phyloP scores from a whole-genome alignment of 2,888 invertebrate genomes.

The Orgyia antiqua region DNA sequence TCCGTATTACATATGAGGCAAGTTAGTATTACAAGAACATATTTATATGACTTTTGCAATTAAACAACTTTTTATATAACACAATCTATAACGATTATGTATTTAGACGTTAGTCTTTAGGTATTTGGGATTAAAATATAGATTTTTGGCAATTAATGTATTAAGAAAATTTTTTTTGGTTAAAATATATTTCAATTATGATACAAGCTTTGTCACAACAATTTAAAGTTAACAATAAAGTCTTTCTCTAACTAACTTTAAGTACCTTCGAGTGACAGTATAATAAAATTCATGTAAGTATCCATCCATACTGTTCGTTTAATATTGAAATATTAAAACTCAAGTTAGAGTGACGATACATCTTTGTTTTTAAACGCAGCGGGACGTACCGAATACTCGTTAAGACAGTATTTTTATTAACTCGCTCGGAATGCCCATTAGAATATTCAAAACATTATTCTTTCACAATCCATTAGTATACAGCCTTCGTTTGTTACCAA shows the following conservation, averaged over 20 bases:
- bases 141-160: too few relatives aligned
- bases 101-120: too few relatives aligned
- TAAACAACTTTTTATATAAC: too few relatives aligned
- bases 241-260: constrained; percentile 14
- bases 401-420: constrained; percentile 71
- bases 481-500: constrained; percentile 26
- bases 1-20: too few relatives aligned
- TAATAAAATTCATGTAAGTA: constrained; percentile 15
- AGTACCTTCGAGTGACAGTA: constrained; percentile 13
- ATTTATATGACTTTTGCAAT: too few relatives aligned
- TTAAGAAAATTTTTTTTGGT: too few relatives aligned
- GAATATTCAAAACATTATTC: constrained; percentile 65
- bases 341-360: constrained; percentile 47
- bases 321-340: constrained; percentile 45
- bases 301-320: constrained; percentile 32
- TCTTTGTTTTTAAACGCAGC: constrained; percentile 71
- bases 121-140: too few relatives aligned
- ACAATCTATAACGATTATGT: too few relatives aligned
- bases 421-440: constrained; percentile 65
- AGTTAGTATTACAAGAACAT: too few relatives aligned
- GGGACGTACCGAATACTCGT: constrained; percentile 57
- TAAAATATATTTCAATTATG: too few relatives aligned
- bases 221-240: too few relatives aligned
- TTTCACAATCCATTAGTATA: constrained; percentile 49
- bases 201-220: too few relatives aligned